Conservation (phyloP, 2,113 vertebrate species). For the Cryptomyrus ogoouensis region DNA sequence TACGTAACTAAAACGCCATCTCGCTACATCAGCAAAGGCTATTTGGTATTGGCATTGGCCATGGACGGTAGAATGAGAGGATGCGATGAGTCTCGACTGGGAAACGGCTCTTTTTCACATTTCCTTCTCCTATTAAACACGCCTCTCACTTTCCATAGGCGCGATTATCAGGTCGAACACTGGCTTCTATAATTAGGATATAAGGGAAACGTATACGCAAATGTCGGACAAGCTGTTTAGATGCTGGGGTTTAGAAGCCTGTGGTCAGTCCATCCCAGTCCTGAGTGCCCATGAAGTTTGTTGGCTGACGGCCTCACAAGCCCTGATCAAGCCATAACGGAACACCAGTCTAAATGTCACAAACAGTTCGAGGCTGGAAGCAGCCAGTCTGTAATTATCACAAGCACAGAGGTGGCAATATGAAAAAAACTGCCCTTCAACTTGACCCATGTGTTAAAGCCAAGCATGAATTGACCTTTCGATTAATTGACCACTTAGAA, state of each 20-base stretch:
- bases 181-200: neutral
- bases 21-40: neutral
- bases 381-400: neutral
- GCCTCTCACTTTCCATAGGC: neutral
- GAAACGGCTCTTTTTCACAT: neutral
- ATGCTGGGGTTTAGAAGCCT: neutral
- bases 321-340: neutral
- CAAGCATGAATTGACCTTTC: neutral
- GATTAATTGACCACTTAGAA: neutral
- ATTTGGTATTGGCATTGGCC: neutral
- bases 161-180: neutral
- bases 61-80: neutral
- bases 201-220: neutral
- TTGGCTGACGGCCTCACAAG: neutral
- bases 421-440: neutral
- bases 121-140: neutral
- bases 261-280: neutral
- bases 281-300: neutral
- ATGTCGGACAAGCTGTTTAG: neutral
- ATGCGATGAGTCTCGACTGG: neutral
- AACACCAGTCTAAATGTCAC: neutral
- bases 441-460: neutral
- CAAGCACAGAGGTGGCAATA: neutral
- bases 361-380: neutral
- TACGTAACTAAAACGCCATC: neutral